A percentile compares a stretch with the other conserved stretches of the same genome.
phyloP scores from a whole-genome alignment of 2,113 vertebrate genomes.

The Tachycineta bicolor region DNA sequence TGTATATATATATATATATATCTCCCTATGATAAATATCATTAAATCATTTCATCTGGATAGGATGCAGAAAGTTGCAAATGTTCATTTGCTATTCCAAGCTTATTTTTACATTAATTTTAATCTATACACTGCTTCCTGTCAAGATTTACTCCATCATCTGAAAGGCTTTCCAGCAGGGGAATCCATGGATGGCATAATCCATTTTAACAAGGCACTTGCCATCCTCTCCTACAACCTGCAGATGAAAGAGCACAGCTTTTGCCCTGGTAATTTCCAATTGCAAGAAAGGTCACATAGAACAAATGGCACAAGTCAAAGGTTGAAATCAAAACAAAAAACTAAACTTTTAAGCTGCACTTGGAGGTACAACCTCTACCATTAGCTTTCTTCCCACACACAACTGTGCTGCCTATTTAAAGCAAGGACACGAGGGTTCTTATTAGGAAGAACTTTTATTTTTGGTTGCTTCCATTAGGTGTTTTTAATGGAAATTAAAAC shows the following conservation, averaged over 20 bases:
- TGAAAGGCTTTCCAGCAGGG: neutral
- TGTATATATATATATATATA: neutral
- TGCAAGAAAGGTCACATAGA: constrained; percentile 18
- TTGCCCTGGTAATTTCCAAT: constrained; percentile 27
- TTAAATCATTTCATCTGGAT: neutral
- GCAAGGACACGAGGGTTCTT: neutral
- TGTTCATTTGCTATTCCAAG: neutral
- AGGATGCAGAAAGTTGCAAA: neutral
- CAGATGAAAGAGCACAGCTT: constrained; percentile 17
- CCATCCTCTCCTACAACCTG: neutral
- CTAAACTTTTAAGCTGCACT: constrained; percentile 25
- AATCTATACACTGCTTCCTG: neutral
- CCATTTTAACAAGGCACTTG: constrained; percentile 22
- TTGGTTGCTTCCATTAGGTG: neutral
- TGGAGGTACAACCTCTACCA: neutral
- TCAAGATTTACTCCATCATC: neutral
- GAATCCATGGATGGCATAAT: constrained; percentile 17
- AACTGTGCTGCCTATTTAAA: neutral
- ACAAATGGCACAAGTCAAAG: constrained; percentile 18
- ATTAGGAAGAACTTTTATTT: neutral
- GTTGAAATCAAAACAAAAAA: constrained; percentile 40
- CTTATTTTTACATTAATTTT: neutral
- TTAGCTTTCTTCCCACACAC: neutral
- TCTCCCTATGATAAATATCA: neutral
- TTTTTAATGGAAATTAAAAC: neutral